These are phyloP conservation scores for Copidosoma floridanum DNA, from an alignment of 1,140 invertebrate genomes.

Conservation along the genomic window DNA sequence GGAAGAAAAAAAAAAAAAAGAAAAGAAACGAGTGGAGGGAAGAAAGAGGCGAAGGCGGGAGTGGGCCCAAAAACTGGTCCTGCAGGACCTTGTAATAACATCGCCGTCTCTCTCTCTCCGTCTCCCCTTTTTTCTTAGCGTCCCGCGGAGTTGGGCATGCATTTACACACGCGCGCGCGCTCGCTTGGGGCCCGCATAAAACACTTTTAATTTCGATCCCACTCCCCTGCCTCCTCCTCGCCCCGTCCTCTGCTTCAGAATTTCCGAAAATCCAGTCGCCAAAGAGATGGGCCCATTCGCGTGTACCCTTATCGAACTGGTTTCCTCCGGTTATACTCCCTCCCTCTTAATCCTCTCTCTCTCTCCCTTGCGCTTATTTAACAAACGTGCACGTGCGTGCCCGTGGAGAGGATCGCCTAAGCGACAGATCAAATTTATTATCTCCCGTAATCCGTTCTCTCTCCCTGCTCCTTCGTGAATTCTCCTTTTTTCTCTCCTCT, in stretches of 20 bases:
- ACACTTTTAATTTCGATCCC: constrained; percentile 1
- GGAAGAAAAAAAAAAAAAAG: background rate
- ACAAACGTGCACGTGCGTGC: constrained; percentile 16
- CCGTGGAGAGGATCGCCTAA: background rate
- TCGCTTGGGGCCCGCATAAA: background rate
- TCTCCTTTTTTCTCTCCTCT: background rate
- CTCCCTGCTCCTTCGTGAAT: background rate
- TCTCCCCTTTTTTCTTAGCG: constrained; percentile 6
- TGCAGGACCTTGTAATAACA: constrained; percentile 36
- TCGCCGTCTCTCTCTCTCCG: constrained; percentile 26
- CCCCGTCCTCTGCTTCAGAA: background rate
- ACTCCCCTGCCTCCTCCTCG: background rate
- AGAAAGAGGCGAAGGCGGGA: constrained; percentile 1
- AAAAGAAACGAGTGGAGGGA: background rate
- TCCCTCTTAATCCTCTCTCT: background rate
- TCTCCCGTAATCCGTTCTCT: constrained; percentile 23
- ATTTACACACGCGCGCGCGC: background rate
- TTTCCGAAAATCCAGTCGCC: constrained; percentile 11
- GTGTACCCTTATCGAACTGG: background rate
- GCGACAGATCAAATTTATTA: constrained; percentile 20
- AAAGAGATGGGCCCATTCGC: too few relatives aligned
- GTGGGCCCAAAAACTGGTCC: constrained; percentile 35
- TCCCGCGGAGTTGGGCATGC: too few relatives aligned
- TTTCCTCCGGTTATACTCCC: background rate
- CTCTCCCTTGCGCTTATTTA: constrained; percentile 1